Evolutionary conservation across 2,888 invertebrate species (phyloP), one percentile per base, ranked within the genome.

Genomic region (Drosophila colorata): DNA sequence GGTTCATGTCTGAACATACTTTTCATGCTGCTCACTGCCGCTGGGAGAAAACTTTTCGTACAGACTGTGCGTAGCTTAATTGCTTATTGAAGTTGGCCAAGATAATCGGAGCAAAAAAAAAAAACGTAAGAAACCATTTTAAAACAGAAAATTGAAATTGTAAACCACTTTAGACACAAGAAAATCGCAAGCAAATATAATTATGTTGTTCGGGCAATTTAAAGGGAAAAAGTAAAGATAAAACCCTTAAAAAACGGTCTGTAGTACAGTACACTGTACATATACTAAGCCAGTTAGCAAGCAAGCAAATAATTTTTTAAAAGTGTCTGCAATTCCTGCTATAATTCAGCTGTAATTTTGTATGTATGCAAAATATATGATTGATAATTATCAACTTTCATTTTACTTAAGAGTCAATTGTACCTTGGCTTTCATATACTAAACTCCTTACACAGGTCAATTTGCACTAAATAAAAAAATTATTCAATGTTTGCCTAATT

Each of bases 21-120:
- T 78, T 59, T 60, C 56, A 64, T 64, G 55, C 46, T 68, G 56
- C 31, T 60, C 76, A 70, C 41, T 57, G 56, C 44, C 57, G 38
- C 11, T 11, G 18, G 16, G 25, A 4, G 31, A 48, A 37, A 77
- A 59, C 47, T 72, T 67, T 72, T 52, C 7, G 33, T 6, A 18
- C 31, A 35, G 53, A 51, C 46, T 57, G 43, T 56, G 40, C 37
- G 25, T 20, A 18, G 35, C 56, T 48, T 69, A 78, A 75, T 78
- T 74, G 78, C 64, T 74, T 60, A 53, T 57, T 38, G 31, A 43
- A 55, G 20, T 58, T 64, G 46, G 18, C 38, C 41, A 59, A 41
- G 13, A 46, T 53, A 55, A 38, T 41, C 18, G 28, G 13, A 20
- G 11, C 33, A 52, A 20, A 8, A 28, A 46, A 7, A 16, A 40